Percentiles rank a stretch among this genome's conserved stretches.
Conservation (phyloP, 2,888 invertebrate genomes). For the Deilephila porcellus region DNA sequence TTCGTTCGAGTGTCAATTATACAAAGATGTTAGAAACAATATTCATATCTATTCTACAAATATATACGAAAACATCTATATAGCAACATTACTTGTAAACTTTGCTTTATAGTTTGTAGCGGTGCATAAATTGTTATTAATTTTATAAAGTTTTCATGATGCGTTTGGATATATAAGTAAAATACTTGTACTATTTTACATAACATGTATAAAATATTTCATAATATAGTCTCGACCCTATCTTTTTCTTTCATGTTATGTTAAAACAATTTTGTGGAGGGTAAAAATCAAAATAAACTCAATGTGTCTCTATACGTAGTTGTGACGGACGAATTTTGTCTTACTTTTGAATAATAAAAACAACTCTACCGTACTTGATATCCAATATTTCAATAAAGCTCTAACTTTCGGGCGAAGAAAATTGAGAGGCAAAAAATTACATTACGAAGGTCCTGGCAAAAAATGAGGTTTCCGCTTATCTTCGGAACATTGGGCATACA, state of each 20-base stretch:
- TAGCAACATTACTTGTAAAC: neutral
- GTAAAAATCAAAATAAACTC: constrained; percentile 68
- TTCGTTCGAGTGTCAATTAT: neutral
- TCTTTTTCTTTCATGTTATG: constrained; percentile 56
- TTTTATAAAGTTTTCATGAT: neutral
- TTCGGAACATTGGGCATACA: constrained; percentile 11
- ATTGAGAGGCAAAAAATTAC: constrained; percentile 79
- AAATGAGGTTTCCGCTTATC: constrained; percentile 27
- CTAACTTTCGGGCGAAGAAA: constrained; percentile 76
- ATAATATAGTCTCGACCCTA: constrained; percentile 46
- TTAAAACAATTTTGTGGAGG: constrained; percentile 59
- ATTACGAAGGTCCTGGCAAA: constrained; percentile 69
- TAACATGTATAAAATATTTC: constrained; percentile 19
- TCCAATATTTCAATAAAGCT: constrained; percentile 82
- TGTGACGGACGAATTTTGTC: constrained; percentile 51
- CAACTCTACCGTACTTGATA: constrained; percentile 79
- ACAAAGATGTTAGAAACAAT: neutral
- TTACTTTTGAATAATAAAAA: constrained; percentile 76
- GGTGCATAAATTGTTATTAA: no score
- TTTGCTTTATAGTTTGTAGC: no score
- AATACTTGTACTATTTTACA: neutral
- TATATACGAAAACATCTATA: neutral
- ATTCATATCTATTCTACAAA: neutral
- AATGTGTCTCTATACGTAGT: constrained; percentile 59
- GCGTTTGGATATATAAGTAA: neutral